A percentile compares a stretch with the other conserved stretches of the same genome.
Conservation (phyloP, 92 coral and sea anemone genomes). For the Parazoanthus swiftii region DNA sequence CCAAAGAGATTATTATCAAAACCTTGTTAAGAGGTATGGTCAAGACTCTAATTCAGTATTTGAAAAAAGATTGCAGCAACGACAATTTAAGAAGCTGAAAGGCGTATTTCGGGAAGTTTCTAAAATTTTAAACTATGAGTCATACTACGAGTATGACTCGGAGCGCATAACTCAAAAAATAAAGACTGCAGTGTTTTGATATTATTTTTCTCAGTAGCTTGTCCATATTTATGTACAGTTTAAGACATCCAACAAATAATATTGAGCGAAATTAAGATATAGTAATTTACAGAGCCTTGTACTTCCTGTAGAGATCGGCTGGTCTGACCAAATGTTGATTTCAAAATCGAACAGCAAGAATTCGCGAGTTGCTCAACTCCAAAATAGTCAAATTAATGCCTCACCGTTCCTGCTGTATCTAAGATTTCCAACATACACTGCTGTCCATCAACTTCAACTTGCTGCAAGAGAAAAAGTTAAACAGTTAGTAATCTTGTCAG, state of each 20-base stretch:
- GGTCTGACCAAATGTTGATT: neutral
- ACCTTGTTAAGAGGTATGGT: neutral
- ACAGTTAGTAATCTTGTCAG: conserved; percentile 12
- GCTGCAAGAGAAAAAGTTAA: conserved; percentile 61
- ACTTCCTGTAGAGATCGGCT: neutral
- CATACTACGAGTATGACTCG: too few relatives aligned
- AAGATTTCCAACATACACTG: conserved; percentile 99
- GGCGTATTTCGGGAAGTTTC: too few relatives aligned
- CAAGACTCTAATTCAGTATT: neutral
- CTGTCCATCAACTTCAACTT: conserved; percentile 98
- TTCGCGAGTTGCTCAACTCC: conserved; percentile 14
- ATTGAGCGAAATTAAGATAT: neutral
- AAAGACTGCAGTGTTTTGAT: neutral
- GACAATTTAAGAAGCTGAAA: too few relatives aligned
- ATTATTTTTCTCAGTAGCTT: neutral
- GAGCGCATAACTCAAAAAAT: too few relatives aligned
- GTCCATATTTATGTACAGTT: neutral
- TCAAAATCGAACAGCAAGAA: conserved; percentile 1
- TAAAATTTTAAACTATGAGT: too few relatives aligned
- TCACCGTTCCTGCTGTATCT: conserved; percentile 99
- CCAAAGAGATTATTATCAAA: neutral
- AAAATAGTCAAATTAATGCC: conserved; percentile 4
- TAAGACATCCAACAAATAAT: neutral
- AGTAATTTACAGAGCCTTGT: neutral
- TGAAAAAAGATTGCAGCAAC: neutral